Conservation (phyloP, 2,797 vertebrate genomes). For the Xerus rutilus region DNA sequence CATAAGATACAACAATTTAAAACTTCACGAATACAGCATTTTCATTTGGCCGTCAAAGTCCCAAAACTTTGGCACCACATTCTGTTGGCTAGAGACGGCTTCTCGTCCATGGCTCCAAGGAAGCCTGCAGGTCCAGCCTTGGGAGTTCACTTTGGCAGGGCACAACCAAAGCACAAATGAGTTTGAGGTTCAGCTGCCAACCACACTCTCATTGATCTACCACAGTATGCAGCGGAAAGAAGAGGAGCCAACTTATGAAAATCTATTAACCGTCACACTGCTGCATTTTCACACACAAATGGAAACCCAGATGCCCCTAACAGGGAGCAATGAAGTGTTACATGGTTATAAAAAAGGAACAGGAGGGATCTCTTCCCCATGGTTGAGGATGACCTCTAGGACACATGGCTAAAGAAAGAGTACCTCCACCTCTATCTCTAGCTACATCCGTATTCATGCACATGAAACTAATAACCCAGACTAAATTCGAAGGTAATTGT, state of each 20-base stretch:
- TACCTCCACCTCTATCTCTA: not conserved
- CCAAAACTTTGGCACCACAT: not conserved
- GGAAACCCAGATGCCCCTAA: too few species aligned
- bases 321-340: not conserved
- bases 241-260: not conserved
- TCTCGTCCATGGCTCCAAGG: not conserved
- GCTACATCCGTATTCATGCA: too few species aligned
- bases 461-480: not conserved
- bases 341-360: not conserved
- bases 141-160: not conserved
- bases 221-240: not conserved
- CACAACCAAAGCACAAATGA: not conserved
- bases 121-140: too few species aligned
- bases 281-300: not conserved
- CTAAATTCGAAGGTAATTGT: not conserved
- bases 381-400: too few species aligned
- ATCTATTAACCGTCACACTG: not conserved
- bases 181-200: not conserved
- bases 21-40: not conserved
- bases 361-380: not conserved
- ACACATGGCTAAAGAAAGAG: not conserved
- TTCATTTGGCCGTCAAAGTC: not conserved
- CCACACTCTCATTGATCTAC: too few species aligned
- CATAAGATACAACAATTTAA: not conserved
- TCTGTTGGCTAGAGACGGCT: too few species aligned